phyloP scores from a whole-genome alignment of 2,797 vertebrate species.

The Galago senegalensis region DNA sequence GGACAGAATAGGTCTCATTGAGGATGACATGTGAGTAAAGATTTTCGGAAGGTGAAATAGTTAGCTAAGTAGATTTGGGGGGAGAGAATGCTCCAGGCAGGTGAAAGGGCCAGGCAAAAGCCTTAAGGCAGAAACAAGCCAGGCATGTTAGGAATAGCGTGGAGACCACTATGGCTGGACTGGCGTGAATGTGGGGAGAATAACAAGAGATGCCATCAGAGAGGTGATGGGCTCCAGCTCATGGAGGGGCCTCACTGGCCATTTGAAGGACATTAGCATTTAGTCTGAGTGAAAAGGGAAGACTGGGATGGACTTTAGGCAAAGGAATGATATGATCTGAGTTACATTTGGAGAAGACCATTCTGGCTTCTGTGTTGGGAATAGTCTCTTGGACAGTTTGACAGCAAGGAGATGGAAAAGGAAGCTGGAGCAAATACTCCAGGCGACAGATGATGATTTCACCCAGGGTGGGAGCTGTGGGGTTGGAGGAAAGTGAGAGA shows the following conservation, averaged over 20 bases:
- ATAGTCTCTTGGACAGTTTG: slow-evolving; percentile 12
- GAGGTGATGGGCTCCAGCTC: neutral
- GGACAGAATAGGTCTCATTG: neutral
- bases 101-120: neutral
- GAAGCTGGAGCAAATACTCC: neutral
- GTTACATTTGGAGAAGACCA: slow-evolving; percentile 11
- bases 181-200: neutral
- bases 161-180: neutral
- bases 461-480: neutral
- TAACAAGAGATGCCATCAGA: neutral
- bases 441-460: neutral
- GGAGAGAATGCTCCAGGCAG: neutral
- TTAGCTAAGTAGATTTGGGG: neutral
- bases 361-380: slow-evolving; percentile 6
- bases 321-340: neutral
- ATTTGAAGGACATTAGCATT: neutral
- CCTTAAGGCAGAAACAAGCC: neutral
- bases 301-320: neutral
- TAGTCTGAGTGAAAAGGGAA: neutral
- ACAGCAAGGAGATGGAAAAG: neutral
- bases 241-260: neutral
- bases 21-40: neutral
- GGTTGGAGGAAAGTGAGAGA: neutral
- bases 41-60: neutral
- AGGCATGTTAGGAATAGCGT: neutral